phyloP scores from a whole-genome alignment of 1,140 invertebrate genomes.

The Dermatophagoides farinae region DNA sequence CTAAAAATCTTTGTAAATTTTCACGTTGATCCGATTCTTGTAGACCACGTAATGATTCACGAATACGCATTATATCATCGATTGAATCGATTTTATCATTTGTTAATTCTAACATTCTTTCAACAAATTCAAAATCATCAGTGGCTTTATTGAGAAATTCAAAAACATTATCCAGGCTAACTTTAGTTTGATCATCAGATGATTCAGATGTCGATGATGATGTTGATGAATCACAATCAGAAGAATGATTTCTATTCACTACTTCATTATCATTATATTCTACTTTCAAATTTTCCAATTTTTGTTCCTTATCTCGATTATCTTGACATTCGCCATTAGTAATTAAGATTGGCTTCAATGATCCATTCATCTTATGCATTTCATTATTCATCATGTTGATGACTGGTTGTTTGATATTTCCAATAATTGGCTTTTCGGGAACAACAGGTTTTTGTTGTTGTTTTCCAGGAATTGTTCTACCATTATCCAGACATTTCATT shows the following conservation, averaged over 20 bases:
- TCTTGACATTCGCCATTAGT: neutral
- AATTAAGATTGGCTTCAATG: neutral
- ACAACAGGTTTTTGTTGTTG: too few species aligned
- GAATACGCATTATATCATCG: slow-evolving; percentile 7
- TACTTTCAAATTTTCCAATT: neutral
- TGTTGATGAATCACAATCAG: neutral
- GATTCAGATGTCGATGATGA: neutral
- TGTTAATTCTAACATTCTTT: slow-evolving; percentile 3
- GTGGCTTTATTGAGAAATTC: slow-evolving; percentile 5
- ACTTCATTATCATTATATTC: neutral
- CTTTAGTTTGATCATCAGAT: neutral
- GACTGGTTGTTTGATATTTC: too few species aligned
- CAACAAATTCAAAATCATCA: slow-evolving; percentile 9
- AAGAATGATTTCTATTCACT: neutral
- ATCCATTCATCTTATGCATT: neutral
- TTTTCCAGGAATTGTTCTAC: too few species aligned
- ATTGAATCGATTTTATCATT: slow-evolving; percentile 7
- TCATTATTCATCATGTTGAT: neutral
- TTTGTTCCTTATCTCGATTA: neutral
- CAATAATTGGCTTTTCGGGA: too few species aligned
- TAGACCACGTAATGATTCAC: slow-evolving; percentile 3
- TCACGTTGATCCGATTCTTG: neutral
- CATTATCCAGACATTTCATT: too few species aligned
- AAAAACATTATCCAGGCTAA: slow-evolving; percentile 2
- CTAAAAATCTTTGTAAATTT: slow-evolving; percentile 1